Evolutionary conservation across 2,113 vertebrate genomes (phyloP), one percentile per base, ranked within the genome.

Genomic region (Leuciscus idus): DNA sequence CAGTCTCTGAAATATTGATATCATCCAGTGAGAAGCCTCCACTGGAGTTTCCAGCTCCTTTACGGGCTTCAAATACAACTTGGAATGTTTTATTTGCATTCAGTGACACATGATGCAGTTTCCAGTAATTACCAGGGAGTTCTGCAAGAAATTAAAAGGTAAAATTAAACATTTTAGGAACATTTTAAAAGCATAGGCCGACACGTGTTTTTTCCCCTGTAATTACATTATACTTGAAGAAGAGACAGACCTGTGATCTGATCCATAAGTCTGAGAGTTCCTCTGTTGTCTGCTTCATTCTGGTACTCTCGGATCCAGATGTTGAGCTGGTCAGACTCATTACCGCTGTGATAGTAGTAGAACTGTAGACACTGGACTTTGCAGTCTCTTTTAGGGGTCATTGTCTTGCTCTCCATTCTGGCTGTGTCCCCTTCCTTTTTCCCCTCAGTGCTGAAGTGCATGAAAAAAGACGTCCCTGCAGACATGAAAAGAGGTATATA

Each of bases 21-120:
- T 98, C 96, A 1, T 97, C 97, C 19, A 97, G 89, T 15, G 97
- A 97, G 78, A 97, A 93, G 28, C 97, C 96, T 13, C 96, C 97
- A 0, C 19, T 21, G 9, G 96, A 96, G 11, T 1, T 39, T 4
- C 89, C 94, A 7, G 68, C 50, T 82, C 96, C 95, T 94, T 88
- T 95, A 68, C 84, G 4, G 0, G 94, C 95, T 94, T 95, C 90
- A 91, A 97, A 97, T 64, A 93, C 90, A 78, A 97, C 92, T 75
- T 94, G 91, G 89, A 97, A 98, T 23, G 33, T 62, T 62, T 80
- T 62, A 28, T 61, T 43, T 61, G 33, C 57, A 62, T 80, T 43
- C 4, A 80, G 77, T 62, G 77, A 1, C 23, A 97, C 83, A 0
- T 97, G 92, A 2, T 96, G 90, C 70, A 97, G 92, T 81, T 96